These are phyloP conservation scores for Dascyllus trimaculatus DNA, from an alignment of 2,113 vertebrate genomes.

Conservation along the genomic window DNA sequence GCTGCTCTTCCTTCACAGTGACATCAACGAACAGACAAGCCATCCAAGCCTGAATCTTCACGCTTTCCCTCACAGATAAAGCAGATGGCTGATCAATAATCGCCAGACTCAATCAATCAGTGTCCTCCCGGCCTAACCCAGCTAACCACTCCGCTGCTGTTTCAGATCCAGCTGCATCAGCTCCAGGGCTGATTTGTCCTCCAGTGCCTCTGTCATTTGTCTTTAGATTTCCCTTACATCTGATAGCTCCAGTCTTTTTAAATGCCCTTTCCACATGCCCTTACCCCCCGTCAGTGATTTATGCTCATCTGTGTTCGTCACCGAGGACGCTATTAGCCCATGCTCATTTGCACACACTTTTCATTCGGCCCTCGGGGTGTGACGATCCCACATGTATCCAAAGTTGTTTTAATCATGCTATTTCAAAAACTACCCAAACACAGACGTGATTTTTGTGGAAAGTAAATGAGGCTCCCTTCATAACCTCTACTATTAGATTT, in stretches of 20 bases:
- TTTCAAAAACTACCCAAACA: background rate
- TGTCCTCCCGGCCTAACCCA: constrained; percentile 34
- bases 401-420: constrained; percentile 10
- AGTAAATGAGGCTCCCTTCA: background rate
- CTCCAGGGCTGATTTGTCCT: constrained; percentile 73
- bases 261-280: constrained; percentile 65
- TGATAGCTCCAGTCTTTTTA: constrained; percentile 61
- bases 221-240: constrained; percentile 72
- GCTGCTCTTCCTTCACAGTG: constrained; percentile 39
- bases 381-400: background rate
- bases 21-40: constrained; percentile 61
- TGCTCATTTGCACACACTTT: constrained; percentile 56
- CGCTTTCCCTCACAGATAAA: constrained; percentile 73
- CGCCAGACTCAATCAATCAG: constrained; percentile 85
- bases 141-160: constrained; percentile 54
- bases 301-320: constrained; percentile 59
- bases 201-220: constrained; percentile 73
- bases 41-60: constrained; percentile 73
- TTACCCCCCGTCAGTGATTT: constrained; percentile 68
- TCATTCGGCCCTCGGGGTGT: constrained; percentile 28
- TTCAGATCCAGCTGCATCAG: constrained; percentile 59
- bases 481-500: background rate
- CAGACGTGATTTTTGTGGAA: background rate
- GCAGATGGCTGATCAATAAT: constrained; percentile 82
- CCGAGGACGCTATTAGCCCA: constrained; percentile 45